Base-by-base conservation (phyloP, 2,113 vertebrate genomes). In the Tetrao urogallus region DNA sequence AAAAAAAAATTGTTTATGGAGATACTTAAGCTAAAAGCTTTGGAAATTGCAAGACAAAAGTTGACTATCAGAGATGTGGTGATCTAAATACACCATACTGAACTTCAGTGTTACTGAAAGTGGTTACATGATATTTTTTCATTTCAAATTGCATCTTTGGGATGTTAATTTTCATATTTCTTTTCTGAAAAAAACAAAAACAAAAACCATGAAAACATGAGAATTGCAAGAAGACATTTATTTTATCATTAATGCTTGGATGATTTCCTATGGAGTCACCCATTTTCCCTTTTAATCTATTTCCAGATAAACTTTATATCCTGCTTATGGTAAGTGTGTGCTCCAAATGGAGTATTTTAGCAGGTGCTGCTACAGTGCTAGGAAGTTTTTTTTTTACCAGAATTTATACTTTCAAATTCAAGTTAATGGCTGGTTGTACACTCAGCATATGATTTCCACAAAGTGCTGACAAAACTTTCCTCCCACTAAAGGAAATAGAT, bases 371-470 rank as follows among this genome's bases (percentile, higher is more conserved):
- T 82, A 22, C 10, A 34, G 24, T 12, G 10, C 1, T 71, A 77
- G 28, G 36, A 67, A 2, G 12, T 56, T 27, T 57, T 72, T 27
- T 57, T 72, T 73, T 66, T 87, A 79, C 19, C 28, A 22, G 48
- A 92, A 85, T 89, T 84, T 66, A 69, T 67, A 57, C 45, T 88
- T 96, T 88, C 54, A 85, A 50, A 88, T 89, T 82, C 67, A 50
- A 70, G 48, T 11, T 92, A 94, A 89, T 74, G 67, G 48, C 10
- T 70, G 91, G 24, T 36, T 79, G 56, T 91, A 56, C 36, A 89
- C 67, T 92, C 75, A 80, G 79, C 71, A 73, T 66, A 85, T 38
- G 75, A 15, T 86, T 89, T 89, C 79, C 82, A 76, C 22, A 38
- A 89, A 94, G 36, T 48, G 71, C 72, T 95, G 88, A 89, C 67